Percentiles rank a stretch among this genome's conserved stretches.
Evolutionary conservation across 1,140 invertebrate genomes (phyloP).

Genomic region (Drosophila ironensis): DNA sequence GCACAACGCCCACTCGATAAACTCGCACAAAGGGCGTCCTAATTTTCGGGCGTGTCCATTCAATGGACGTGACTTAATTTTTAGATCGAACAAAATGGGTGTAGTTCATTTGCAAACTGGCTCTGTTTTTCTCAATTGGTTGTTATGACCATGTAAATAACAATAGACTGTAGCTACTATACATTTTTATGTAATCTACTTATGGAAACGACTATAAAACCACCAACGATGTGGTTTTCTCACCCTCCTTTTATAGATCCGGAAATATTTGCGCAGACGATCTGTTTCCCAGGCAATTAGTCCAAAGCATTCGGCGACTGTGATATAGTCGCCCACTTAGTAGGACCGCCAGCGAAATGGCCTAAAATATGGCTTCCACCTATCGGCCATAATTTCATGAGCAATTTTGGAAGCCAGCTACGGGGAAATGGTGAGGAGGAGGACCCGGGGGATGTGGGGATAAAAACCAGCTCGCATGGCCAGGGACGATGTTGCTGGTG

Average conservation of each 20-base stretch:
- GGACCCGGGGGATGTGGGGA: background rate
- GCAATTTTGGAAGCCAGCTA: conserved; percentile 42
- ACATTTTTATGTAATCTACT: too few species aligned
- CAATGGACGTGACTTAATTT: conserved; percentile 25
- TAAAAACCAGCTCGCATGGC: conserved; percentile 24
- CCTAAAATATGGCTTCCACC: conserved; percentile 69
- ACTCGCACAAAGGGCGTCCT: background rate
- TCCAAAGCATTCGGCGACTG: conserved; percentile 24
- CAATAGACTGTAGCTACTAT: too few species aligned
- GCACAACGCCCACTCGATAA: conserved; percentile 34
- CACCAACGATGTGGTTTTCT: too few species aligned
- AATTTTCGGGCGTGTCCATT: too few species aligned
- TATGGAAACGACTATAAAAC: too few species aligned
- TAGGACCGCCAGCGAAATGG: conserved; percentile 47
- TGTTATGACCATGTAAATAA: too few species aligned
- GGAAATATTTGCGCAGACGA: background rate
- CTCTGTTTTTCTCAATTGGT: too few species aligned
- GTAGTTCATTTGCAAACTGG: background rate
- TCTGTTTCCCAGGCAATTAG: conserved; percentile 51
- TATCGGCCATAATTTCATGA: conserved; percentile 65
- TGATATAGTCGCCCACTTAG: conserved; percentile 44
- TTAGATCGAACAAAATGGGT: background rate
- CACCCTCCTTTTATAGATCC: background rate
- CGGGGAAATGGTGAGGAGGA: background rate
- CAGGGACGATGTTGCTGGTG: conserved; percentile 24